Conservation (phyloP, 1,140 invertebrate genomes). For the Pomacea maculata region DNA sequence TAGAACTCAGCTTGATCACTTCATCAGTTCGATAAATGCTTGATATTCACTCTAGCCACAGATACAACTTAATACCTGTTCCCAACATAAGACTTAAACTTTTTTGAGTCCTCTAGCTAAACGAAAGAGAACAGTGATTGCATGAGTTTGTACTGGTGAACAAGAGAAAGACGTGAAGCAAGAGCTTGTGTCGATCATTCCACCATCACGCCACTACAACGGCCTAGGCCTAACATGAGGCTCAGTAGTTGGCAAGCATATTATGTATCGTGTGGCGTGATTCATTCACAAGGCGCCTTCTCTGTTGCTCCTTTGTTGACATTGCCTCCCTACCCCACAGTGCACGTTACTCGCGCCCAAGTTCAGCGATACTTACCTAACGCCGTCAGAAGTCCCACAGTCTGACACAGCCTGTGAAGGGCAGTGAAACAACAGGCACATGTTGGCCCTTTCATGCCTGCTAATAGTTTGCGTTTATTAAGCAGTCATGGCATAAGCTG, state of each 20-base stretch:
- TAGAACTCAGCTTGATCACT: too few relatives aligned
- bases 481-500: neutral
- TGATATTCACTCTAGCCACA: too few relatives aligned
- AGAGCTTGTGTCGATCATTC: neutral
- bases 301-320: conserved; percentile 17
- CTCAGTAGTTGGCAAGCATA: conserved; percentile 10
- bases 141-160: too few relatives aligned
- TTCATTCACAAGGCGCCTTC: conserved; percentile 13
- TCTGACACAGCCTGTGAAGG: conserved; percentile 36
- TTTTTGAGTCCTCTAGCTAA: too few relatives aligned
- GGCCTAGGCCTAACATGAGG: neutral
- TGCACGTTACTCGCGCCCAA: neutral
- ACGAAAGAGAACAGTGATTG: too few relatives aligned
- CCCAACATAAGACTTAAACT: too few relatives aligned
- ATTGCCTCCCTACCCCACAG: neutral
- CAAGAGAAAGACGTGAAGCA: too few relatives aligned
- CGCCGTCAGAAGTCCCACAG: conserved; percentile 35
- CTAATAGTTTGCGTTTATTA: neutral
- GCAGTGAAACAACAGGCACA: conserved; percentile 38
- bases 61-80: too few relatives aligned
- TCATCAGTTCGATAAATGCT: too few relatives aligned
- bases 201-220: conserved; percentile 15
- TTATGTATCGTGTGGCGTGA: conserved; percentile 10
- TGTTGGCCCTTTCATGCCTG: conserved; percentile 29
- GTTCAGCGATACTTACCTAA: conserved; percentile 32